Evolutionary conservation across 2,888 invertebrate genomes (phyloP), one percentile per base, ranked within the genome.

Genomic region (Drosophila fungiperda): DNA sequence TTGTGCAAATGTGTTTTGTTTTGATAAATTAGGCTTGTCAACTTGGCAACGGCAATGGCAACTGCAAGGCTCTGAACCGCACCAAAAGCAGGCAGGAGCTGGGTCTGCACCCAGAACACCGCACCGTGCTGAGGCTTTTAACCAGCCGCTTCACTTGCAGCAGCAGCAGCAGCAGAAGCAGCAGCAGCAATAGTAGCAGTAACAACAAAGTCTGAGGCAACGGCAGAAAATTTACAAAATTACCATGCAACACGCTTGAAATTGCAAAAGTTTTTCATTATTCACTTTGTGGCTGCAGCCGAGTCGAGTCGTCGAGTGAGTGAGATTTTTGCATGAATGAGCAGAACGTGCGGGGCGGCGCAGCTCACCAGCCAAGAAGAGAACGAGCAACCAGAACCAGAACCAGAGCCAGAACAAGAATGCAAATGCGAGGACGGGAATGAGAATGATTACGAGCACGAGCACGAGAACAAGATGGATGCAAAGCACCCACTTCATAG

Each of bases 1-100:
- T 87, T 90, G 90, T 87, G 89, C 85, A 87, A 87, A 87, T 90
- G 87, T 90, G 90, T 90, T 87, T 88, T 88, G 87, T 90, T 91
- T 89, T 91, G 89, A 91, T 91, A 91, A 92, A 92, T 92, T 90
- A 91, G 91, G 91, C 91, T 90, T 91, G 91, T 89, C 92, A 91
- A 91, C 91, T 91, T 76, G 79, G 82, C 76, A 80, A 84, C 73
- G 70, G 84, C 54, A 64, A 60, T 55, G 74, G 73, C 64, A 65
- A 68, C 50, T 42, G 73, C 66, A 68, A 68, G 65, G 65, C 84
- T 80, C 68, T 68, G 87, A 82, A 84, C 87, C 82, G 69, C 80
- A 87, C 57, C 45, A 49, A 49, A 70, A 58, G 69, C 63, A 65
- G 64, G 49, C 38, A 17, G 17, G 45, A 11, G 42, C 11, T 3